These are phyloP conservation scores for Silvanus unidentatus DNA, from an alignment of 2,888 invertebrate genomes.

Conservation along the genomic window DNA sequence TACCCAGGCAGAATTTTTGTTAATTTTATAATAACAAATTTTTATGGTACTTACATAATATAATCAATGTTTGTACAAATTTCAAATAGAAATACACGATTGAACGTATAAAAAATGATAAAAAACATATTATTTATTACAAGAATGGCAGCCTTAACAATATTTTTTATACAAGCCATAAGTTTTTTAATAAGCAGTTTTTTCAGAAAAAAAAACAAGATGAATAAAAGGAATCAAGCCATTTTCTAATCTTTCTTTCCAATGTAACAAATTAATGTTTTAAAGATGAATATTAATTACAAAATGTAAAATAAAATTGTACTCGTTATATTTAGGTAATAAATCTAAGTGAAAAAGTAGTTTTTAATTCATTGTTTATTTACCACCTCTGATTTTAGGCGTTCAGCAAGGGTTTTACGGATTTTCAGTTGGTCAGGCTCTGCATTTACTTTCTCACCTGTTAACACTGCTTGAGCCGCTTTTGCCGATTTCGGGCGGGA, in stretches of 20 bases:
- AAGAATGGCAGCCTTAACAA: constrained; percentile 35
- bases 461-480: constrained; percentile 63
- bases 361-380: constrained; percentile 12
- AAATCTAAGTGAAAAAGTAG: constrained; percentile 39
- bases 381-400: constrained; percentile 81
- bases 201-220: constrained; percentile 15
- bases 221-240: constrained; percentile 21
- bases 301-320: constrained; percentile 43
- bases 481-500: constrained; percentile 67
- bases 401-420: constrained; percentile 75
- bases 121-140: constrained; percentile 17
- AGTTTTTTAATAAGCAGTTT: constrained; percentile 19
- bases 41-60: constrained; percentile 20
- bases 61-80: constrained; percentile 21
- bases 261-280: constrained; percentile 39
- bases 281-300: constrained; percentile 26
- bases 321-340: constrained; percentile 47
- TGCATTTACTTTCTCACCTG: constrained; percentile 44
- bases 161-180: constrained; percentile 40
- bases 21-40: constrained; percentile 2
- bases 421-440: constrained; percentile 64
- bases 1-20: constrained; percentile 7
- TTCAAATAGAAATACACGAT: constrained; percentile 5
- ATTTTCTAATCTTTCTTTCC: constrained; percentile 34
- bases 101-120: background rate